A percentile compares a stretch with the other conserved stretches of the same genome.
Conservation (phyloP, 2,797 vertebrate genomes). For the Channa striata region DNA sequence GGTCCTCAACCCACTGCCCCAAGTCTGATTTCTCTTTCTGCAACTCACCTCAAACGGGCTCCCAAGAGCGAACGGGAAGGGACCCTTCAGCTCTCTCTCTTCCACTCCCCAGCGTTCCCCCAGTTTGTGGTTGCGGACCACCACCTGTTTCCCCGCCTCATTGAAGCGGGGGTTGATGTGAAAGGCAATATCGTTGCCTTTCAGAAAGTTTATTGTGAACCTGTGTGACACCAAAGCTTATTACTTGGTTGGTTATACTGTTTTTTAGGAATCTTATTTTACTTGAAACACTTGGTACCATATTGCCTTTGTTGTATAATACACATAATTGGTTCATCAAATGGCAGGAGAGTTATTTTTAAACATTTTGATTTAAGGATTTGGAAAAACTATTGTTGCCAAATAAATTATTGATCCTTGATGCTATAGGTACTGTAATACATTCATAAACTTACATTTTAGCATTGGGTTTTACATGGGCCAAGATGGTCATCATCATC, state of each 20-base stretch:
- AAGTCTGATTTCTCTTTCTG: not conserved
- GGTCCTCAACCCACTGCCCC: not conserved
- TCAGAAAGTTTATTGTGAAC: slow-evolving; percentile 87
- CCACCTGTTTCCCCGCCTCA: slow-evolving; percentile 79
- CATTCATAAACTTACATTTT: slow-evolving; percentile 79
- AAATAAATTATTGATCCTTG: too few relatives aligned
- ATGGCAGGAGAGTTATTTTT: too few relatives aligned
- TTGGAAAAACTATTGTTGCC: too few relatives aligned
- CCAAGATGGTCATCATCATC: slow-evolving; percentile 86
- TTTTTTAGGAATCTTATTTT: not conserved
- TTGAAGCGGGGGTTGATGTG: slow-evolving; percentile 87
- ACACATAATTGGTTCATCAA: too few relatives aligned
- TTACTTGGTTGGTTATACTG: not conserved
- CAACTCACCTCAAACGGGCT: slow-evolving; percentile 85
- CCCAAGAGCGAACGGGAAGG: slow-evolving; percentile 82
- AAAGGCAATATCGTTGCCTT: slow-evolving; percentile 85
- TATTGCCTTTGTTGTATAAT: too few relatives aligned
- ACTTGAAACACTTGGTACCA: not conserved
- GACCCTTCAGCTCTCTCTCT: slow-evolving; percentile 80
- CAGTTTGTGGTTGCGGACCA: slow-evolving; percentile 84
- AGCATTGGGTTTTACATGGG: slow-evolving; percentile 82
- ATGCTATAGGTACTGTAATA: not conserved
- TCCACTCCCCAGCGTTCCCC: slow-evolving; percentile 84
- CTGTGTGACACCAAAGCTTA: slow-evolving; percentile 51
- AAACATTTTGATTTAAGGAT: too few relatives aligned